These are phyloP conservation scores for Carassius gibelio DNA, from an alignment of 2,113 vertebrate genomes.

Conservation along the genomic window DNA sequence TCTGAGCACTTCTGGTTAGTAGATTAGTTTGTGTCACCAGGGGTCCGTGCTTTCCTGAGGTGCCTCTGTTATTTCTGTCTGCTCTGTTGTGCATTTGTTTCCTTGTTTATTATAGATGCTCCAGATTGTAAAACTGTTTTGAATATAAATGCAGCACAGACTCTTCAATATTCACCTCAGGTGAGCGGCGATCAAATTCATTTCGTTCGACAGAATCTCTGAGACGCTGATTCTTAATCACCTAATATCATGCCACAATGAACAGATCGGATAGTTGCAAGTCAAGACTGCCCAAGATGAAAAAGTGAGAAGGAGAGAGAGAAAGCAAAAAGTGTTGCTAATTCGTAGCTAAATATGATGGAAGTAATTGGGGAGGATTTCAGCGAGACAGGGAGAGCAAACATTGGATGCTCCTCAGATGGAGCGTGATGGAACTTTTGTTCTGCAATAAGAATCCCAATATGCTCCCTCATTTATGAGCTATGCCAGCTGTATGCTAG, in stretches of 20 bases:
- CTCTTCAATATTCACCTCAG: constrained; percentile 61
- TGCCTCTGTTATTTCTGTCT: constrained; percentile 52
- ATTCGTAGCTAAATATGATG: constrained; percentile 24
- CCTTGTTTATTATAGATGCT: constrained; percentile 59
- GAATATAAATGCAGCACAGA: constrained; percentile 61
- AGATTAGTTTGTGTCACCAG: constrained; percentile 48
- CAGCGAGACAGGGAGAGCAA: constrained; percentile 6
- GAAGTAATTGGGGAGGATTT: constrained; percentile 21
- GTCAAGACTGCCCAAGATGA: constrained; percentile 61
- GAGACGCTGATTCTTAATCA: constrained; percentile 75
- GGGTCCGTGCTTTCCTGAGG: constrained; percentile 36
- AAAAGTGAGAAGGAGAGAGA: constrained; percentile 50
- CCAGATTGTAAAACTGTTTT: constrained; percentile 54
- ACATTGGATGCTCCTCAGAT: background rate
- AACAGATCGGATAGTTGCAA: constrained; percentile 69
- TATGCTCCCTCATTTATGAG: constrained; percentile 3
- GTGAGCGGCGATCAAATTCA: constrained; percentile 37
- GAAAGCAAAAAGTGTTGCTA: constrained; percentile 22
- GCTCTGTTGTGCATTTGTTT: constrained; percentile 64
- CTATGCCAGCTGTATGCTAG: background rate
- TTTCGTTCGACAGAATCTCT: constrained; percentile 53
- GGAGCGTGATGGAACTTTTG: background rate
- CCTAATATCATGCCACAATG: constrained; percentile 74
- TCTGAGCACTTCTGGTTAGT: constrained; percentile 26
- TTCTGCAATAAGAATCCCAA: background rate